A percentile compares a stretch with the other conserved stretches of the same genome.
These are phyloP conservation scores for Mystacornis crossleyi DNA, from an alignment of 2,113 vertebrate genomes.

Conservation along the genomic window DNA sequence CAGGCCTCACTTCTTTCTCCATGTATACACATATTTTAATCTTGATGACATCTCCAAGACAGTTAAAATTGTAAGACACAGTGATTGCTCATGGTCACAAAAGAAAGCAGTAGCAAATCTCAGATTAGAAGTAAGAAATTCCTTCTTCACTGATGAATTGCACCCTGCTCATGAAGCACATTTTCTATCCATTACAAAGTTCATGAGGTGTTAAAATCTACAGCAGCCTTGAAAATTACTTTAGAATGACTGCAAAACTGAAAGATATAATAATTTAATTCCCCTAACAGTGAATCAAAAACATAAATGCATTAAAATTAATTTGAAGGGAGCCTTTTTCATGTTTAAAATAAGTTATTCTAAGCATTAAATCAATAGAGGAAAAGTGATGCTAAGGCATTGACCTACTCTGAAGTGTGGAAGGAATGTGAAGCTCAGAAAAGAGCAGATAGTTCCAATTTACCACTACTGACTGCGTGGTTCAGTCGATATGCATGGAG, in stretches of 20 bases:
- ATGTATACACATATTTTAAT: background rate
- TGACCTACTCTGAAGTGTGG: background rate
- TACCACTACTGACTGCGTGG: background rate
- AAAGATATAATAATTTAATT: background rate
- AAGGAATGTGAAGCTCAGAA: background rate
- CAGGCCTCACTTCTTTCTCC: background rate
- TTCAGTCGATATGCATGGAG: background rate
- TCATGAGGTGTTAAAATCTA: background rate
- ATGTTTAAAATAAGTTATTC: background rate
- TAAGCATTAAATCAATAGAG: background rate
- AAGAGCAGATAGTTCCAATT: background rate
- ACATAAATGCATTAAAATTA: background rate
- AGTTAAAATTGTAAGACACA: background rate
- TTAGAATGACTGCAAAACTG: background rate
- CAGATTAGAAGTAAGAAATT: background rate
- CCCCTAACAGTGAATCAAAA: background rate
- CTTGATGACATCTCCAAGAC: background rate
- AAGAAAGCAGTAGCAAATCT: background rate
- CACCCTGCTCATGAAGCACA: background rate
- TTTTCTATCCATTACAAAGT: background rate
- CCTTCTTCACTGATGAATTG: background rate
- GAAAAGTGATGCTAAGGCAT: background rate
- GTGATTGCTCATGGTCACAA: background rate
- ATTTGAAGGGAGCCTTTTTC: background rate
- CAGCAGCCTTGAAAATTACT: background rate